Base-by-base conservation (phyloP, 2,888 invertebrate species). In the Volucella zonaria region DNA sequence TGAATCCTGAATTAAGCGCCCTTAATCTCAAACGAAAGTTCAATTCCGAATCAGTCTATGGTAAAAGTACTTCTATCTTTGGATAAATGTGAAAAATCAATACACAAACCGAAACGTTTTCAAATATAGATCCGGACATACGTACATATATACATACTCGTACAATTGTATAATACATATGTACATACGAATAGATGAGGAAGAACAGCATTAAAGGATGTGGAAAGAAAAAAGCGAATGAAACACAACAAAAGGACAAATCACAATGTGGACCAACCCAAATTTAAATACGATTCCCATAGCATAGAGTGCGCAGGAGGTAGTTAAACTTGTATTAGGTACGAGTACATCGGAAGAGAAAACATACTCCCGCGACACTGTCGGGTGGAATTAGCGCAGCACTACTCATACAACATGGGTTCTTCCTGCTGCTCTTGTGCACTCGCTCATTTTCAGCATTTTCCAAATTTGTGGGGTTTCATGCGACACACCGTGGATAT, bases 261-360 rank as follows among this genome's bases (percentile, higher is more conserved):
- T 85, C 76, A 77, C 85, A 85, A 80, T 85, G 85, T 85, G 85
- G 85, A 85, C 85, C 85, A 85, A 77, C 85, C 85, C 85, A 85
- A 85, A 85, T 85, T 85, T 85, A 85, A 85, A 85, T 85, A 81
- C 85, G 76, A 80, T 85, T 85, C 81, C 80, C 76, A 77, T 67
- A 73, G 77, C 67, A 62, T 80, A 68, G 81, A 81, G 81, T 81
- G 76, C 85, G 85, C 80, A 85, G 81, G 68, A 85, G 81, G 81
- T 81, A 81, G 76, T 77, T 77, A 73, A 73, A 85, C 67, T 85
- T 75, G 76, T 81, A 73, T 81, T 85, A 81, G 85, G 76, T 76
- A 23, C 18, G 18, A 23, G 18, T 23, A 85, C 80, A 77, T 68
- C 85, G 76, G 71, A 85, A 85, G 85, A 85, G 85, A 85, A 80